These are phyloP conservation scores for Pantala flavescens DNA, from an alignment of 1,140 invertebrate genomes.

Conservation along the genomic window DNA sequence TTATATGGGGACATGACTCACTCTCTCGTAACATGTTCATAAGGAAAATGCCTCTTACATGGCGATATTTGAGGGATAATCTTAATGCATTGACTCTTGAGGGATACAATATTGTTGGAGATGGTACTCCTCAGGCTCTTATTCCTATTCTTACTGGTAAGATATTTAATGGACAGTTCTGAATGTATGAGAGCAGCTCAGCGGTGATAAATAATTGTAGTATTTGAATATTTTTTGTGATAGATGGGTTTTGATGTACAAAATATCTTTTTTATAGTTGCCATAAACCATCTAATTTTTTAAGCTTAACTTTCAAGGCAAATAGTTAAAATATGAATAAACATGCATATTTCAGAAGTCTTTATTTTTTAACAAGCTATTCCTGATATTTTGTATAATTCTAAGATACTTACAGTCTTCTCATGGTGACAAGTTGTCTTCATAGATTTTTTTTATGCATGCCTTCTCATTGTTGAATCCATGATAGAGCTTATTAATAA, in stretches of 20 bases:
- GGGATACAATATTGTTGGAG: constrained; percentile 87
- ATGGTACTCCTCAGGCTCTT: constrained; percentile 86
- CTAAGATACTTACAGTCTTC: too few species aligned
- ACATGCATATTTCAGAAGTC: too few species aligned
- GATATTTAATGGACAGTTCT: not conserved
- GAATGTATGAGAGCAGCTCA: not conserved
- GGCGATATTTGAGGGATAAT: constrained; percentile 57
- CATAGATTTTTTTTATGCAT: too few species aligned
- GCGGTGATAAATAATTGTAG: not conserved
- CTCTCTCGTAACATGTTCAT: constrained; percentile 77
- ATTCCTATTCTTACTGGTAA: constrained; percentile 78
- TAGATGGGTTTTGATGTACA: not conserved
- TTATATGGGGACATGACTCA: constrained; percentile 89
- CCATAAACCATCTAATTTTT: too few species aligned
- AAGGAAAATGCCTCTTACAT: constrained; percentile 71
- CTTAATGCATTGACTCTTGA: constrained; percentile 60
- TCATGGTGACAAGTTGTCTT: too few species aligned
- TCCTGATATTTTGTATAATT: too few species aligned
- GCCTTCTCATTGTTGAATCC: too few species aligned
- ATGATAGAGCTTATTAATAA: too few species aligned
- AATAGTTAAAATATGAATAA: too few species aligned
- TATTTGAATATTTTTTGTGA: not conserved
- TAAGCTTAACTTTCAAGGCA: too few species aligned
- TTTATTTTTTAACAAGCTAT: too few species aligned
- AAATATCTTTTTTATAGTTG: not conserved